Conservation (phyloP, 2,888 invertebrate genomes). For the Phortica magna region DNA sequence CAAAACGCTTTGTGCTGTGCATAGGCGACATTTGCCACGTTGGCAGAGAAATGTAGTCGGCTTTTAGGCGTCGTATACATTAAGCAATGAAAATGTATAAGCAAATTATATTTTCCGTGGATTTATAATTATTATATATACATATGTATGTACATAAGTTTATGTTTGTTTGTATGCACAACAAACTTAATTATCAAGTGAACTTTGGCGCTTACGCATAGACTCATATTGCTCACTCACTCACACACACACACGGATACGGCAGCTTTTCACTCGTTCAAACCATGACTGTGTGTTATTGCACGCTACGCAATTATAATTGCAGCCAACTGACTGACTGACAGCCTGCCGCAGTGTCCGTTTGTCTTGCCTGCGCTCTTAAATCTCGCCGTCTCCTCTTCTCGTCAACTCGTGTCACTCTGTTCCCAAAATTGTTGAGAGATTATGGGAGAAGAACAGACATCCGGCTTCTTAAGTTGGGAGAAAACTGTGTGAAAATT, state of each 20-base stretch:
- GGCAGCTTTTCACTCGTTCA: too few species aligned
- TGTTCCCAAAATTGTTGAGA: conserved; percentile 1
- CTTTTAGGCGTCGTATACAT: conserved; percentile 15
- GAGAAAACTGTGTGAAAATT: conserved; percentile 14
- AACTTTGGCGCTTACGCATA: conserved; percentile 8
- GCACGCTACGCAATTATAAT: conserved; percentile 2
- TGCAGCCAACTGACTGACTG: conserved; percentile 2
- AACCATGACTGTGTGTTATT: too few species aligned
- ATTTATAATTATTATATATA: conserved; percentile 12
- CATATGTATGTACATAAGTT: too few species aligned
- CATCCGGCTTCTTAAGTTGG: background rate
- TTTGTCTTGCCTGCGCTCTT: background rate
- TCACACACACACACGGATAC: too few species aligned
- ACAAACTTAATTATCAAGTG: conserved; percentile 21
- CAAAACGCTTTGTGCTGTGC: background rate
- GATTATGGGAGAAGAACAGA: background rate
- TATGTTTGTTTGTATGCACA: background rate
- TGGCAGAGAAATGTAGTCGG: background rate
- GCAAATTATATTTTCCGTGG: conserved; percentile 22
- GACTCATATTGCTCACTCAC: background rate
- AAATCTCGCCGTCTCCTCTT: too few species aligned
- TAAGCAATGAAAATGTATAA: conserved; percentile 21
- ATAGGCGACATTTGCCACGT: background rate
- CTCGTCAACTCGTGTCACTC: too few species aligned
- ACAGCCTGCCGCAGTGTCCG: background rate